phyloP scores from a whole-genome alignment of 2,888 invertebrate genomes.

The Timema podura region DNA sequence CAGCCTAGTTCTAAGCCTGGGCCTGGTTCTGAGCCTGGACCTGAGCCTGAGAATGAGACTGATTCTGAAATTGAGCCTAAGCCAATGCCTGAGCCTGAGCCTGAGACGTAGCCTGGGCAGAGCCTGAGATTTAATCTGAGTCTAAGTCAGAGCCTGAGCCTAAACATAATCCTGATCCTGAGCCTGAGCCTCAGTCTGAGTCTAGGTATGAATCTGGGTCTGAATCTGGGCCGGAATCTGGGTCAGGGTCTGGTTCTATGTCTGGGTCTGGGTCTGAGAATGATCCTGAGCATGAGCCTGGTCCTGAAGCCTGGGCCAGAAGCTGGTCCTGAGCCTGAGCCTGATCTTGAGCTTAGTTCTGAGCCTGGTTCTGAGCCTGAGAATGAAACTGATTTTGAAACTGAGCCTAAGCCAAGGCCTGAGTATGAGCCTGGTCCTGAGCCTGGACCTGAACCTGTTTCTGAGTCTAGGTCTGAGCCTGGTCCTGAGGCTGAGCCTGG shows the following conservation, averaged over 20 bases:
- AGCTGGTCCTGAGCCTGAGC: slow-evolving; percentile 17
- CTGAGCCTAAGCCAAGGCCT: slow-evolving; percentile 25
- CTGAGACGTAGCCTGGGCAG: background rate
- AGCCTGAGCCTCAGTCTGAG: slow-evolving; percentile 33
- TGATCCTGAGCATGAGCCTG: slow-evolving; percentile 24
- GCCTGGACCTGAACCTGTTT: slow-evolving; percentile 14
- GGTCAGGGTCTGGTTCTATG: background rate
- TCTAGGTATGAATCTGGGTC: slow-evolving; percentile 29
- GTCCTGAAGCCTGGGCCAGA: slow-evolving; percentile 34
- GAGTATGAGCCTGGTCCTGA: background rate
- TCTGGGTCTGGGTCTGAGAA: slow-evolving; percentile 24
- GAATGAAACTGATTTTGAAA: slow-evolving; percentile 28
- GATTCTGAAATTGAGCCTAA: slow-evolving; percentile 24
- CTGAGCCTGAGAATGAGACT: background rate
- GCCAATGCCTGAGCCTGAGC: slow-evolving; percentile 29
- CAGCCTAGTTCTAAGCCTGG: background rate
- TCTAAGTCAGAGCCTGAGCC: slow-evolving; percentile 32
- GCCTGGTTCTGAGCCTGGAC: slow-evolving; percentile 3
- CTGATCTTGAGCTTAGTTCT: slow-evolving; percentile 6
- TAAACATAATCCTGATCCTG: slow-evolving; percentile 34
- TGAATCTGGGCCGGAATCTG: slow-evolving; percentile 14
- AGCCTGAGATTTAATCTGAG: slow-evolving; percentile 21
- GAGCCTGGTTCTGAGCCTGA: background rate
- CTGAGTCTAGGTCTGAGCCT: slow-evolving; percentile 8
- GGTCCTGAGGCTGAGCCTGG: background rate